phyloP scores from a whole-genome alignment of 2,797 vertebrate genomes.

The Mormyrops attenuatus region DNA sequence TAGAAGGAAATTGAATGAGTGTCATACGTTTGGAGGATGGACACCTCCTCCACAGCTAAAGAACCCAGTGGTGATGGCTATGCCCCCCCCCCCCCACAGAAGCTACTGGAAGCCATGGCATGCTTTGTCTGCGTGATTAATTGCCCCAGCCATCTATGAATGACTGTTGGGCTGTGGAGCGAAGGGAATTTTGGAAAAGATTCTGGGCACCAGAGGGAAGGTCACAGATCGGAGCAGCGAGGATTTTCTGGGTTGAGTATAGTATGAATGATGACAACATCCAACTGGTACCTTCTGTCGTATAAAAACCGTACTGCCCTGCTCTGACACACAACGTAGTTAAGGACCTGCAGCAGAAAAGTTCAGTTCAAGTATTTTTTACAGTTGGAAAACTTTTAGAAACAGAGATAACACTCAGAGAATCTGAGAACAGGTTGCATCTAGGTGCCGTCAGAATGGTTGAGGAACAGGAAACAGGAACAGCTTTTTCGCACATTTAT shows the following conservation, averaged over 20 bases:
- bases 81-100: neutral
- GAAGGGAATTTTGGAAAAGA: neutral
- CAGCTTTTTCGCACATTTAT: neutral
- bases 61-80: neutral
- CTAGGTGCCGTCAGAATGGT: neutral
- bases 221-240: neutral
- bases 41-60: neutral
- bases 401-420: neutral
- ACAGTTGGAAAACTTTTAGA: neutral
- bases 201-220: neutral
- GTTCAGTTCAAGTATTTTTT: neutral
- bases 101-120: neutral
- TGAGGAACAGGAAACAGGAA: neutral
- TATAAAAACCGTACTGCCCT: neutral
- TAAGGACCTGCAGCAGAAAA: neutral
- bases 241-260: neutral
- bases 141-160: neutral
- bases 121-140: neutral
- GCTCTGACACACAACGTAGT: neutral
- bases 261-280: neutral
- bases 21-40: neutral
- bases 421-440: neutral
- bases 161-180: neutral
- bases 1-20: neutral
- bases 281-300: neutral